Percentiles rank a stretch among this genome's conserved stretches.
These are phyloP conservation scores for Aythya baeri DNA, from an alignment of 2,113 vertebrate species.

Conservation along the genomic window DNA sequence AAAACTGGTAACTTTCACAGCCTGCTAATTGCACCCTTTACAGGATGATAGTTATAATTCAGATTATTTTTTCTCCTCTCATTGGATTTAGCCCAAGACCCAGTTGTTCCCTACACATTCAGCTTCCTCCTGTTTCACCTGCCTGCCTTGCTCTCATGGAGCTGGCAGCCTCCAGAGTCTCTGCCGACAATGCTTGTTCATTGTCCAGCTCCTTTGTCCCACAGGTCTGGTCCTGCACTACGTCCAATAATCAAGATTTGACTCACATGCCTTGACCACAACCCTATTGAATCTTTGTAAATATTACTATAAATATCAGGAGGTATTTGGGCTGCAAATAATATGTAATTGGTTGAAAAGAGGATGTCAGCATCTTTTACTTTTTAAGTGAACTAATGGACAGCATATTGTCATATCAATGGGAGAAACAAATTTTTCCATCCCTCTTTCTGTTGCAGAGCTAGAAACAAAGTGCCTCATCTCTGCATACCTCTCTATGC, in stretches of 20 bases:
- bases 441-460: background rate
- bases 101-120: background rate
- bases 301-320: background rate
- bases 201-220: background rate
- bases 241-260: background rate
- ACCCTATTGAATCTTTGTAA: background rate
- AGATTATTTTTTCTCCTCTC: background rate
- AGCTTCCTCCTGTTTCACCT: background rate
- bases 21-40: background rate
- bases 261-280: background rate
- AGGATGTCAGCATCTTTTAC: background rate
- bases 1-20: background rate
- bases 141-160: background rate
- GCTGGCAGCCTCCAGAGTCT: background rate
- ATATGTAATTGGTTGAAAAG: background rate
- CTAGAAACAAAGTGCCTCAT: background rate
- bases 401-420: background rate
- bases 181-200: background rate
- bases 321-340: background rate
- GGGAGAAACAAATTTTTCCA: background rate
- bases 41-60: background rate
- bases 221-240: background rate
- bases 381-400: background rate
- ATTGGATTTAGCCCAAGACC: background rate
- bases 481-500: background rate